Base-by-base conservation (phyloP, 1,140 invertebrate species). In the Reticulitermes speratus region DNA sequence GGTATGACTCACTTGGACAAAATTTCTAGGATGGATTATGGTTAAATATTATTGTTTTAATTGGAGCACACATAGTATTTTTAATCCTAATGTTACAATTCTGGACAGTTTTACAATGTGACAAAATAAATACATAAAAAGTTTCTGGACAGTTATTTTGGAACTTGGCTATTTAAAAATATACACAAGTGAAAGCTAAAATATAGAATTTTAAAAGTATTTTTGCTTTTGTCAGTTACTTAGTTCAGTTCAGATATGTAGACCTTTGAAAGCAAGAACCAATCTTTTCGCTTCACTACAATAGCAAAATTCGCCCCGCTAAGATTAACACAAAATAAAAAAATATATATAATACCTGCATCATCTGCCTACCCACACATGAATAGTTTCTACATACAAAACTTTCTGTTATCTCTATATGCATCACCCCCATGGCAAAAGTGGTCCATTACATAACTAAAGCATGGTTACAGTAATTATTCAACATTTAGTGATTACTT, bases 1-100 rank as follows among this genome's bases (percentile, higher is more conserved):
- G 85, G 85, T 85, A 85, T 59, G 59, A 85, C 85, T 85, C 65
- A 85, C 55, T 65, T 85, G 85, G 85, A 85, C 85, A 75, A 75
- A 52, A 75, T 75, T 85, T 85, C 85, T 85, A 85, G 85, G 85
- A 85, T 85, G 85, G 85, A 85, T 85, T 85, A 48, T 85, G 85
- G 85, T 85, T 48, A 85, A 82, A 85, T 85, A 84, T 84, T 84
- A 84, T 84, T 84, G 83, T 84, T 84, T 52, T 84, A 21, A 44
- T 44, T 85, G 45, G 25, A 85, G 44, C 45, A 52, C 48, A 84
- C 48, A 45, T 19, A 52, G 25, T 84, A 45, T 84, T 84, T 59
- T 45, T 52, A 48, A 84, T 52, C 45, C 48, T 84, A 84, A 84
- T 30, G 38, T 85, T 52, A 85, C 32, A 55, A 85, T 85, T 75